Conservation (phyloP, 2,797 vertebrate genomes). For the Malacoctenus gilli region DNA sequence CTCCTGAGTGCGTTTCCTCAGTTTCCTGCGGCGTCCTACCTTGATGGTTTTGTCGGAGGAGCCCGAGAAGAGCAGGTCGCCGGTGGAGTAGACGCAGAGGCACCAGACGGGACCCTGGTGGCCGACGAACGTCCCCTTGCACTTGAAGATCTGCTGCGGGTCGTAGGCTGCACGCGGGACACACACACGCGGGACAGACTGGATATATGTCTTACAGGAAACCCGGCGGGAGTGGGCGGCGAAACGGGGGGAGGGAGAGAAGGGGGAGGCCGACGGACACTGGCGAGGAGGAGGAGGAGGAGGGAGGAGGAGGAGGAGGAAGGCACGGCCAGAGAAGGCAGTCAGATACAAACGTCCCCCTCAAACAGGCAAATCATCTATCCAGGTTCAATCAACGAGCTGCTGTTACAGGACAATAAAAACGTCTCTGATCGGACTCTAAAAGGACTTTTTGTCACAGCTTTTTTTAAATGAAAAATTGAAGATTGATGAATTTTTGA, state of each 20-base stretch:
- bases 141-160: slow-evolving; percentile 99
- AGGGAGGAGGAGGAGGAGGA: background rate
- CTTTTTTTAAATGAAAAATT: no score
- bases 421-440: no score
- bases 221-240: background rate
- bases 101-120: slow-evolving; percentile 99
- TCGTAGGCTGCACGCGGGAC: slow-evolving; percentile 89
- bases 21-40: slow-evolving; percentile 74
- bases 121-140: slow-evolving; percentile 98
- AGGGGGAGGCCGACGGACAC: background rate
- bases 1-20: no score
- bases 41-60: slow-evolving; percentile 99
- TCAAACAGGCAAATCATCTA: no score
- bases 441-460: no score
- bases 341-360: background rate
- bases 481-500: no score
- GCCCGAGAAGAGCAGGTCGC: slow-evolving; percentile 97
- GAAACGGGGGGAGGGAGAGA: background rate
- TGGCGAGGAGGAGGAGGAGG: slow-evolving; percentile 1
- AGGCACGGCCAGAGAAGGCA: background rate
- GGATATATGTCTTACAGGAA: slow-evolving; percentile 2
- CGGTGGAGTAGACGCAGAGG: slow-evolving; percentile 97
- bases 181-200: slow-evolving; percentile 23
- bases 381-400: no score
- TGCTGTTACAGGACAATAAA: no score